Conservation (phyloP, 2,797 vertebrate species). For the Mionectes olivaceus region DNA sequence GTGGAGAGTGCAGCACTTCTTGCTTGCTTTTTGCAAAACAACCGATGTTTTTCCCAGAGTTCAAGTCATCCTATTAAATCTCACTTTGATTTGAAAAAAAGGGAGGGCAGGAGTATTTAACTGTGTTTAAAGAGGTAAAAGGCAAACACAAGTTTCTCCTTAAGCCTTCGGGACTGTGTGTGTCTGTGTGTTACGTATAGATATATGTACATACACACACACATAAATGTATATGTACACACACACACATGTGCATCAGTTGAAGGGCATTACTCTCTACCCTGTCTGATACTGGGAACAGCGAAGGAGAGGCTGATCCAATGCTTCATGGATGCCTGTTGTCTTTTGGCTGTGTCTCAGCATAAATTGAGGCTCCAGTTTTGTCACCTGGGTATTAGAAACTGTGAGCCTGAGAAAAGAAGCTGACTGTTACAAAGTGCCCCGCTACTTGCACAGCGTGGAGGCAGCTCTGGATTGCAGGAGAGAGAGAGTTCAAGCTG, state of each 20-base stretch:
- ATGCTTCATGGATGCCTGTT: not conserved
- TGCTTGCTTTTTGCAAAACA: not conserved
- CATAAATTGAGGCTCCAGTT: not conserved
- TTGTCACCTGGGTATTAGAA: not conserved
- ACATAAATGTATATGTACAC: too few relatives aligned
- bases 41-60: not conserved
- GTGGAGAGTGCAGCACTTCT: rapidly evolving
- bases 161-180: not conserved
- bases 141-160: not conserved
- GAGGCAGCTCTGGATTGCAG: not conserved
- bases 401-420: not conserved
- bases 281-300: not conserved
- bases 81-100: not conserved
- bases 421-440: not conserved
- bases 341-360: not conserved
- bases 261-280: not conserved
- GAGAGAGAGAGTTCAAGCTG: not conserved
- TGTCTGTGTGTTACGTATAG: not conserved
- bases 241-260: not conserved
- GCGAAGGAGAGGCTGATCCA: not conserved
- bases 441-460: not conserved
- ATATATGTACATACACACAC: too few relatives aligned
- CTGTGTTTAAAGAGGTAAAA: not conserved
- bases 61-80: not conserved
- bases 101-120: not conserved